These are phyloP conservation scores for Cirrhinus molitorella DNA, from an alignment of 2,797 vertebrate genomes.

Conservation along the genomic window DNA sequence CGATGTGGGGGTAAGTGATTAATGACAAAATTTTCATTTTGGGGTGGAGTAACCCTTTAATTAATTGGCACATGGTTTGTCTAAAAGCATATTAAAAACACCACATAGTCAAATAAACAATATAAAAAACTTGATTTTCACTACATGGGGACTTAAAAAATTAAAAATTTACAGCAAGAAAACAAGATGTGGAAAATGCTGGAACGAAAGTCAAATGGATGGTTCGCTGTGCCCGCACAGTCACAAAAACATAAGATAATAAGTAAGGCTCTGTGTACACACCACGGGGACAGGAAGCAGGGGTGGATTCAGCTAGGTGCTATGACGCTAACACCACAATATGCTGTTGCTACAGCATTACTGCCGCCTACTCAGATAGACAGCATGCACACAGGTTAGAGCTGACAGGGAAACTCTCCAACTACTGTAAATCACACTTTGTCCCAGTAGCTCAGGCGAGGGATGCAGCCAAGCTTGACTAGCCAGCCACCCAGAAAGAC, in stretches of 20 bases:
- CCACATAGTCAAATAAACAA: too few species aligned
- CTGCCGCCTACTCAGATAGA: conserved; percentile 59
- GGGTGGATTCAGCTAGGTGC: conserved; percentile 60
- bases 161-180: conserved; percentile 18
- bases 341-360: conserved; percentile 52
- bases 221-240: not conserved
- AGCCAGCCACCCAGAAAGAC: conserved; percentile 71
- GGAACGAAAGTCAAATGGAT: conserved; percentile 1
- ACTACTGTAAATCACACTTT: conserved; percentile 74
- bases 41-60: too few species aligned
- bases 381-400: conserved; percentile 50
- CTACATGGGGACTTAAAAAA: not conserved
- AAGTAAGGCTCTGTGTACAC: conserved; percentile 26
- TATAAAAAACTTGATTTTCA: too few species aligned
- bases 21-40: too few species aligned
- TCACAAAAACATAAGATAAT: conserved; percentile 22
- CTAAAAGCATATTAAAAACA: too few species aligned
- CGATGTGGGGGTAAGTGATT: too few species aligned
- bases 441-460: conserved; percentile 75
- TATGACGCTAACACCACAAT: conserved; percentile 59
- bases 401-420: conserved; percentile 62
- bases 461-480: conserved; percentile 70
- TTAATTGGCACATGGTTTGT: too few species aligned
- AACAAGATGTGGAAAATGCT: not conserved
- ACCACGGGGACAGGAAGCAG: conserved; percentile 57